phyloP scores from a whole-genome alignment of 2,797 vertebrate species.

The Ambastaia sidthimunki region DNA sequence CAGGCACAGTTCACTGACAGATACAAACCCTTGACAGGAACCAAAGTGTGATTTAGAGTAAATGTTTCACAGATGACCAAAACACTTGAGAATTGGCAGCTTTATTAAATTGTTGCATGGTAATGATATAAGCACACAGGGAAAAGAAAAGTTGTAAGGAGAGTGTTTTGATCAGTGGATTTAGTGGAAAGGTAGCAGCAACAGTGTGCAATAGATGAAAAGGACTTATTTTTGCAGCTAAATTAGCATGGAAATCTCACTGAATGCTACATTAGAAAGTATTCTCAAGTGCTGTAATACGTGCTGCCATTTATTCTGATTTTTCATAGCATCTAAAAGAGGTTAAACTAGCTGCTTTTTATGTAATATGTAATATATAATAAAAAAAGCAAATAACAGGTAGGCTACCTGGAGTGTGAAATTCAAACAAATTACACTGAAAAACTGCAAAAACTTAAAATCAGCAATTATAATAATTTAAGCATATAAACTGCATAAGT shows the following conservation, averaged over 20 bases:
- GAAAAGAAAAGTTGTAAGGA: conserved; percentile 4
- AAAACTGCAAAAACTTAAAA: too few relatives aligned
- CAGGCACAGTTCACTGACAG: conserved; percentile 27
- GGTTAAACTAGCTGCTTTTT: conserved; percentile 67
- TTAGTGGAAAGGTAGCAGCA: conserved; percentile 60
- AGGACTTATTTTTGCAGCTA: conserved; percentile 64
- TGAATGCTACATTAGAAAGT: conserved; percentile 66
- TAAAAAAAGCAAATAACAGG: too few relatives aligned
- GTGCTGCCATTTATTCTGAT: conserved; percentile 68
- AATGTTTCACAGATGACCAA: conserved; percentile 54
- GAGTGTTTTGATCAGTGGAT: conserved; percentile 12
- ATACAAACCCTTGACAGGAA: conserved; percentile 36
- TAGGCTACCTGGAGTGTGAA: too few relatives aligned
- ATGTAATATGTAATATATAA: too few relatives aligned
- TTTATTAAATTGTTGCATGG: conserved; percentile 8
- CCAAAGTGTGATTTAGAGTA: conserved; percentile 26
- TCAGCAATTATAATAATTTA: background rate
- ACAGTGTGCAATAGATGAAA: conserved; percentile 54
- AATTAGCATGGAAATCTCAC: conserved; percentile 55
- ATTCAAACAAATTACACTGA: too few relatives aligned
- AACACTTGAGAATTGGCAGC: conserved; percentile 23
- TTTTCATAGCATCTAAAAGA: conserved; percentile 70
- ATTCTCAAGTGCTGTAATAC: conserved; percentile 61
- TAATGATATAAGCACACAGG: conserved; percentile 31
- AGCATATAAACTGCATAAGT: background rate